These are phyloP conservation scores for Himalopsyche anomala DNA, from an alignment of 2,888 invertebrate genomes.

Conservation along the genomic window DNA sequence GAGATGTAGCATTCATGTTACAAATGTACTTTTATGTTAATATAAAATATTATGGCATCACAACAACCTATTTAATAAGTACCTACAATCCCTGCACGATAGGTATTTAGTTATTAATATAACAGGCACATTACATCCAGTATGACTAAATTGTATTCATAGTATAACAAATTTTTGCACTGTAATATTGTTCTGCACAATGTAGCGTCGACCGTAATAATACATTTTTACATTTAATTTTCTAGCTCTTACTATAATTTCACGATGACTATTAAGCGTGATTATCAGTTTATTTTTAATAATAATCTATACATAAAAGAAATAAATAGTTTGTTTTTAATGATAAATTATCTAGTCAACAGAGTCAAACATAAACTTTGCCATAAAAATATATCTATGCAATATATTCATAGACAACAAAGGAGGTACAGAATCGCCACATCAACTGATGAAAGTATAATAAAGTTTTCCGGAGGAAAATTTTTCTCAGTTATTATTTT, in stretches of 20 bases:
- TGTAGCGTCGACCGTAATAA: constrained; percentile 54
- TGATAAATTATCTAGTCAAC: too few relatives aligned
- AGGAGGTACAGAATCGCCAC: too few relatives aligned
- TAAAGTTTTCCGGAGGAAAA: too few relatives aligned
- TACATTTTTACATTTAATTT: constrained; percentile 46
- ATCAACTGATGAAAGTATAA: too few relatives aligned
- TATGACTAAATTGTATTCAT: constrained; percentile 58
- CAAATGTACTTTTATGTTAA: constrained; percentile 31
- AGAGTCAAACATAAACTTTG: too few relatives aligned
- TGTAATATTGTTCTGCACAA: constrained; percentile 65
- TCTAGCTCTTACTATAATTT: constrained; percentile 53
- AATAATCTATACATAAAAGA: constrained; percentile 29
- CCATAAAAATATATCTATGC: too few relatives aligned
- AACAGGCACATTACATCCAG: constrained; percentile 66
- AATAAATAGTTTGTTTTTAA: too few relatives aligned
- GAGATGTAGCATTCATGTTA: constrained; percentile 24
- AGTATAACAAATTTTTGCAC: constrained; percentile 62
- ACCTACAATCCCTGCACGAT: constrained; percentile 63
- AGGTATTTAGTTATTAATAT: constrained; percentile 62
- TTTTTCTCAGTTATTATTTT: too few relatives aligned
- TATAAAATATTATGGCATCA: constrained; percentile 56
- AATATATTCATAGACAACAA: too few relatives aligned
- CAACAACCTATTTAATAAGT: constrained; percentile 58
- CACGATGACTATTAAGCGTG: constrained; percentile 62
- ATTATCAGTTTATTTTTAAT: constrained; percentile 60